Evolutionary conservation across 2,888 invertebrate species (phyloP), one percentile per base, ranked within the genome.

Genomic region (Drosophila hamatofila): DNA sequence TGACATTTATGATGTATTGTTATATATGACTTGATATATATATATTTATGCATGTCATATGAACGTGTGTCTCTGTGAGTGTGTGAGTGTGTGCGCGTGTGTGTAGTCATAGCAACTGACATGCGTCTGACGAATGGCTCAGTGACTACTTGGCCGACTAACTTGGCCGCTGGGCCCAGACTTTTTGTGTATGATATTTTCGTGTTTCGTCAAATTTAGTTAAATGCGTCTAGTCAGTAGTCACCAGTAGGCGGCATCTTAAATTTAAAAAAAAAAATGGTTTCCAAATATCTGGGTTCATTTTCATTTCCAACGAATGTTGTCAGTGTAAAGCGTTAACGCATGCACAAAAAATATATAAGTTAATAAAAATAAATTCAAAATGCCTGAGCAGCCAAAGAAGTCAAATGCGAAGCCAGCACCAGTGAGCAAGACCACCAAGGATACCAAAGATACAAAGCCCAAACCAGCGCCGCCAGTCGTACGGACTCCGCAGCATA

Each of bases 1-100:
- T 91, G 90, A 90, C 90, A 90, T 82, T 91, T 91, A 91, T 90
- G 90, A 87, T 78, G 78, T 81, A 79, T 77, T 78, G 71, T 77
- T 72, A 71, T 71, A 61, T 80, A 86, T 79, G 63, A 39, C 55
- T 76, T 46, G 37, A 42, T 27, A 54, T 72, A 39, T 12, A 8
- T 46, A 14, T 54, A 18, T 21, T 4, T 51, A 35, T 23, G 52
- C 52, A 35, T 52, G 52, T 49, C 48, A 30, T 18, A 11, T 18
- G 30, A 18, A 11, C 12, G 30, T 12, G 2, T 3, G 18, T 9
- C 5, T 16, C 8, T 25, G 16, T 11, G 25, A 16, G 18, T 27
- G 18, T 21, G 30, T 18, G 14, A 2, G 27, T 5, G 44, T 5
- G 18, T 18, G 30, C 8, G 49, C 7, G 37, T 51, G 46, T 64